phyloP scores from a whole-genome alignment of 53 echinoderm and acorn worm genomes.

The Holothuria scabra region DNA sequence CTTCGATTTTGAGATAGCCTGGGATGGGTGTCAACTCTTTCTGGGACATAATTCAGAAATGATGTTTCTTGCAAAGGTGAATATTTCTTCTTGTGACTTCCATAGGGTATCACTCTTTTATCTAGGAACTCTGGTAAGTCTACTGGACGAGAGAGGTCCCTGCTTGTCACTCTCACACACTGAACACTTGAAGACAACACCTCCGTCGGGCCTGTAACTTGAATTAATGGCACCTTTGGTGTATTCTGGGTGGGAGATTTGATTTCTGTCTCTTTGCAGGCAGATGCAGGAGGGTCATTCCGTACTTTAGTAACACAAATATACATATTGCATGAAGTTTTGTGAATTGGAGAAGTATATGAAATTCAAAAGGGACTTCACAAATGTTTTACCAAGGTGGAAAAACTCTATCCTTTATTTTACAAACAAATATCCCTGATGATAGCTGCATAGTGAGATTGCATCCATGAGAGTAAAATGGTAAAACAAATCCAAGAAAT shows the following conservation, averaged over 20 bases:
- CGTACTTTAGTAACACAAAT: constrained; percentile 29
- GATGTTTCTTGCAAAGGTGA: constrained; percentile 74
- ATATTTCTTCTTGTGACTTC: constrained; percentile 19
- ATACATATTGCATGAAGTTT: not conserved
- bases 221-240: constrained; percentile 5
- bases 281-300: not conserved
- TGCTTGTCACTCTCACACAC: constrained; percentile 14
- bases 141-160: not conserved
- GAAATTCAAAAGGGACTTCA: no score
- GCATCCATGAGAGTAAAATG: no score
- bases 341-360: no score
- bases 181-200: not conserved
- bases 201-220: not conserved
- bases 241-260: not conserved
- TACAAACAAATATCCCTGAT: no score
- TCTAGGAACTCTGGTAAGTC: constrained; percentile 6
- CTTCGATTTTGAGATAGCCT: not conserved
- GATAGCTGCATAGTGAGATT: no score
- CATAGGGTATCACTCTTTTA: constrained; percentile 1
- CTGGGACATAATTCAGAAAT: constrained; percentile 67
- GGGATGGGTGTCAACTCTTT: constrained; percentile 13
- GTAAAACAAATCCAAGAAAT: no score
- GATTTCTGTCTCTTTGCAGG: not conserved
- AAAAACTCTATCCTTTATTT: no score
- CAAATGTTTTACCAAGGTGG: no score